phyloP scores from a whole-genome alignment of 2,797 vertebrate genomes.

The Esox lucius region DNA sequence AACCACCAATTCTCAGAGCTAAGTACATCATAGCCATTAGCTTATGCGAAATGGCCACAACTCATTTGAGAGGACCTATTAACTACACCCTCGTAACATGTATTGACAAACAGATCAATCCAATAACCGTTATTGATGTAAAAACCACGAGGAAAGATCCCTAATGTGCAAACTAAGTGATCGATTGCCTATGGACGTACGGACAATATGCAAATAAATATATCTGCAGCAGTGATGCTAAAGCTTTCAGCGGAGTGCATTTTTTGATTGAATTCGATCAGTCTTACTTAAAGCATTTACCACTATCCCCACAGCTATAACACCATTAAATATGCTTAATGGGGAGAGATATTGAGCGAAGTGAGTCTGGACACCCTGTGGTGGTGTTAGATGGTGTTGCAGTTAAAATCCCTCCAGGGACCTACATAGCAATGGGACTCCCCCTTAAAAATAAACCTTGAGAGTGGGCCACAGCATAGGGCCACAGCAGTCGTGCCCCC shows the following conservation, averaged over 20 bases:
- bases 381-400: slow-evolving; percentile 39
- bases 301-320: slow-evolving; percentile 51
- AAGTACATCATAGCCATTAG: not conserved
- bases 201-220: not conserved
- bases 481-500: not conserved
- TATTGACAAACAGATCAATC: slow-evolving; percentile 15
- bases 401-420: slow-evolving; percentile 69
- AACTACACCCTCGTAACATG: not conserved
- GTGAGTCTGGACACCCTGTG: slow-evolving; percentile 37
- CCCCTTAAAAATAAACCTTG: slow-evolving; percentile 43
- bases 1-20: not conserved
- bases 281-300: slow-evolving; percentile 49
- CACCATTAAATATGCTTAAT: slow-evolving; percentile 64
- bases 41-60: slow-evolving; percentile 10
- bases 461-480: slow-evolving; percentile 26
- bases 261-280: slow-evolving; percentile 53
- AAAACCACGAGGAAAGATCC: not conserved
- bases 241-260: slow-evolving; percentile 36
- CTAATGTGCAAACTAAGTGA: not conserved
- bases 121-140: not conserved
- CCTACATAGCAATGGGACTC: slow-evolving; percentile 64
- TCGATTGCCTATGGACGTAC: not conserved
- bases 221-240: not conserved
- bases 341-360: slow-evolving; percentile 53
- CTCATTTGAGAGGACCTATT: slow-evolving; percentile 17